A percentile compares a stretch with the other conserved stretches of the same genome.
phyloP scores from a whole-genome alignment of 2,888 invertebrate species.

The Aricia artaxerxes region DNA sequence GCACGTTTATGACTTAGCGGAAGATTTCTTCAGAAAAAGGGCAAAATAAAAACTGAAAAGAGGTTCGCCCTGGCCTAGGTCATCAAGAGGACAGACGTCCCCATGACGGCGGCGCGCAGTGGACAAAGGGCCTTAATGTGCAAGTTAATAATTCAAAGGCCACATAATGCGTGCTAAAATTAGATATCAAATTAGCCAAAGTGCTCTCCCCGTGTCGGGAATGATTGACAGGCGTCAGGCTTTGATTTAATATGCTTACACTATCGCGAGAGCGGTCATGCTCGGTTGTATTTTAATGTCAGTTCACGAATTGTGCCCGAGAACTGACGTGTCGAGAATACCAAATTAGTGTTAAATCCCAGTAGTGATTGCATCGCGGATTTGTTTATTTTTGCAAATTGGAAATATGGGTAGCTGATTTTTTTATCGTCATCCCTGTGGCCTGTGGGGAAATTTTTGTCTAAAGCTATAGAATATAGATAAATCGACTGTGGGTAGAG shows the following conservation, averaged over 20 bases:
- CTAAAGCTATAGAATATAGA: no score
- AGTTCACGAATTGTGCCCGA: conserved; percentile 3
- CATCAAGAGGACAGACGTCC: no score
- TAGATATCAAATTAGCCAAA: conserved; percentile 56
- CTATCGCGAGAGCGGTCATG: conserved; percentile 58
- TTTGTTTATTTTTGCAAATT: neutral
- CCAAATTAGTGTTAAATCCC: conserved; percentile 15
- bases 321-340: conserved; percentile 9
- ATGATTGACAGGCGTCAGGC: conserved; percentile 65
- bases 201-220: conserved; percentile 58
- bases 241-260: conserved; percentile 69
- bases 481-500: no score
- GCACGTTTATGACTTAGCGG: no score
- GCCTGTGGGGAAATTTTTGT: no score
- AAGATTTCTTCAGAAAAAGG: no score
- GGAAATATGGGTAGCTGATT: neutral
- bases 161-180: conserved; percentile 41
- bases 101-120: neutral
- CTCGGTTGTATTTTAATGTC: conserved; percentile 73
- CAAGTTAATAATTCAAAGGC: neutral
- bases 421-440: no score
- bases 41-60: no score
- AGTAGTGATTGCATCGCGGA: neutral
- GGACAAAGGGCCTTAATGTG: neutral
- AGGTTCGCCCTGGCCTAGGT: no score